These are phyloP conservation scores for Adineta ricciae DNA, from an alignment of 2,888 invertebrate species.

Conservation along the genomic window DNA sequence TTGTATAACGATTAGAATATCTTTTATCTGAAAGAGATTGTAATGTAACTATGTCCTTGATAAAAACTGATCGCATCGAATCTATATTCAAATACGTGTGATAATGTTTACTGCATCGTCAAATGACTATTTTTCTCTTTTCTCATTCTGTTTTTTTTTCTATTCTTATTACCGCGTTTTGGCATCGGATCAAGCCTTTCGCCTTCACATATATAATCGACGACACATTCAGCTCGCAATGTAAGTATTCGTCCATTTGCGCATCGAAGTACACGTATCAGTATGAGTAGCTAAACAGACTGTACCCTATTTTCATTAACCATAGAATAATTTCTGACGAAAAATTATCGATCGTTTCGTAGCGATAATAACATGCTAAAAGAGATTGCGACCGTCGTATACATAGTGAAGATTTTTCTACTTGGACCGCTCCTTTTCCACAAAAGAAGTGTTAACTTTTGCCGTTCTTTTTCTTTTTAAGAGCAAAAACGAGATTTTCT, in stretches of 20 bases:
- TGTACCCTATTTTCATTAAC: neutral
- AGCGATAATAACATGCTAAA: neutral
- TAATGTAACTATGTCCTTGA: too few relatives aligned
- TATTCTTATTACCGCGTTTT: neutral
- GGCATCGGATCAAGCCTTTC: neutral
- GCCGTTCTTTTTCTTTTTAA: too few relatives aligned
- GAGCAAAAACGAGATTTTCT: too few relatives aligned
- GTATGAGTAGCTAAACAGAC: neutral
- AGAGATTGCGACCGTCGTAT: too few relatives aligned
- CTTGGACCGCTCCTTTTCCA: neutral
- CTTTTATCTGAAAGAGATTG: neutral
- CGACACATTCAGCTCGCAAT: neutral
- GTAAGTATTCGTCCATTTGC: neutral
- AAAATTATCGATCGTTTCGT: neutral
- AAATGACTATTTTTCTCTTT: neutral
- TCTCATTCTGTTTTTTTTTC: neutral
- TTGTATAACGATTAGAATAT: neutral
- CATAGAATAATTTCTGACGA: neutral
- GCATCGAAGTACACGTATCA: neutral
- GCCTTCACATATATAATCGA: neutral
- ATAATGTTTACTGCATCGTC: neutral
- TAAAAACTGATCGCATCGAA: neutral
- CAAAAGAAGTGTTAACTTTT: neutral
- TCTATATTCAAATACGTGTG: neutral
- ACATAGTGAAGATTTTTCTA: neutral